Evolutionary conservation across 2,888 invertebrate species (phyloP).

Genomic region (Lasius platythorax): DNA sequence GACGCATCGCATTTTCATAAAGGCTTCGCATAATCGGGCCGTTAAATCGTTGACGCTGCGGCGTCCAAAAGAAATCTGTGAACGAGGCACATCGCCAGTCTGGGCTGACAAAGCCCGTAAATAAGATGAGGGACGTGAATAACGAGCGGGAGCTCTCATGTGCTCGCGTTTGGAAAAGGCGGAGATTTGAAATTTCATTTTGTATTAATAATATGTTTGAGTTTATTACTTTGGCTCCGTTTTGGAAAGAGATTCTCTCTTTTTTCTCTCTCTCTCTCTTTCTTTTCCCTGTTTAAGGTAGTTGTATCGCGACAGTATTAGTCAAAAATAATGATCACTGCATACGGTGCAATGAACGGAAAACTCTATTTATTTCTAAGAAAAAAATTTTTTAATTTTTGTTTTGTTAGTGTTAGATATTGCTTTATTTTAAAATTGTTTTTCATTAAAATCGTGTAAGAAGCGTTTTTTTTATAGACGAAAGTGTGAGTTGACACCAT

Average conservation of each 20-base stretch:
- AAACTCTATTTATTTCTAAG: too few relatives aligned
- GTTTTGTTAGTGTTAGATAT: too few relatives aligned
- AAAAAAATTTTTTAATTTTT: too few relatives aligned
- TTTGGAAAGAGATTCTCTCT: too few relatives aligned
- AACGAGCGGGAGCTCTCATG: not conserved
- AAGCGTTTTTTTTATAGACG: too few relatives aligned
- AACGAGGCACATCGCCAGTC: slow-evolving; percentile 3
- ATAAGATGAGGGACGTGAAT: not conserved
- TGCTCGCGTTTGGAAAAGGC: not conserved
- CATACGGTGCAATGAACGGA: too few relatives aligned
- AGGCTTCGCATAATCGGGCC: slow-evolving; percentile 63
- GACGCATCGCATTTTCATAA: slow-evolving; percentile 57
- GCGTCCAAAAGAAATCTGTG: not conserved
- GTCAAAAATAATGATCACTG: too few relatives aligned
- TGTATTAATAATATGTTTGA: not conserved
- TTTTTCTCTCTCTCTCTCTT: not conserved
- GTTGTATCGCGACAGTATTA: too few relatives aligned
- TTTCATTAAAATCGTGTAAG: too few relatives aligned
- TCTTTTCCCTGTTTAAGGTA: too few relatives aligned
- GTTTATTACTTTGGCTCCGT: not conserved
- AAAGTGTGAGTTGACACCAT: too few relatives aligned
- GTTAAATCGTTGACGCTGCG: slow-evolving; percentile 58
- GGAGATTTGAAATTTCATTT: not conserved
- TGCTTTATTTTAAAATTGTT: too few relatives aligned
- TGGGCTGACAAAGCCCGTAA: slow-evolving; percentile 16